phyloP scores from a whole-genome alignment of 2,113 vertebrate genomes.

The Cyanoramphus novaezelandiae region DNA sequence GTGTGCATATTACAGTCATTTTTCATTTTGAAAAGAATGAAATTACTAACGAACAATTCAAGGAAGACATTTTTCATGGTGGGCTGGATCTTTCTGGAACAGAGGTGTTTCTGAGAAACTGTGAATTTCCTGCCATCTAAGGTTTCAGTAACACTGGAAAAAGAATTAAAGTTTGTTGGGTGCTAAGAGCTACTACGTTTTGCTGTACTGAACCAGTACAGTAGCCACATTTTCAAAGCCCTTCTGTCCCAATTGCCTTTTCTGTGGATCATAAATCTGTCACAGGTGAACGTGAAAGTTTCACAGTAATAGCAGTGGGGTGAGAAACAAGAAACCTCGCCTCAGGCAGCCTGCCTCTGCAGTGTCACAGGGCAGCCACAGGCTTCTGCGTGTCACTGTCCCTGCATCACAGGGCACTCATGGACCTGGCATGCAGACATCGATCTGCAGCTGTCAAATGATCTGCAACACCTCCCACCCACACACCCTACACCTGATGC shows the following conservation, averaged over 20 bases:
- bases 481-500: neutral
- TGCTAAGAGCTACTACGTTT: neutral
- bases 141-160: neutral
- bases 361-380: neutral
- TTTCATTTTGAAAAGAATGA: constrained; percentile 48
- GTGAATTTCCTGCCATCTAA: neutral
- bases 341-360: neutral
- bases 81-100: neutral
- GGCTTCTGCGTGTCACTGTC: fast-evolving
- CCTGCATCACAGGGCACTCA: fast-evolving
- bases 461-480: neutral
- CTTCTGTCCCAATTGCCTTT: neutral
- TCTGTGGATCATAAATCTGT: neutral
- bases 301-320: neutral
- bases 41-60: neutral
- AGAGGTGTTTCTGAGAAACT: neutral
- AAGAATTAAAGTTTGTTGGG: neutral
- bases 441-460: fast-evolving
- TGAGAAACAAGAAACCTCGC: neutral
- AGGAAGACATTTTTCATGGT: constrained; percentile 15
- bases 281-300: neutral
- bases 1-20: constrained; percentile 13
- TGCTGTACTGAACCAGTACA: neutral
- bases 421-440: neutral
- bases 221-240: neutral